Percentiles rank a stretch among this genome's conserved stretches.
phyloP scores from a whole-genome alignment of 2,113 vertebrate genomes.

The Alethe castanea region DNA sequence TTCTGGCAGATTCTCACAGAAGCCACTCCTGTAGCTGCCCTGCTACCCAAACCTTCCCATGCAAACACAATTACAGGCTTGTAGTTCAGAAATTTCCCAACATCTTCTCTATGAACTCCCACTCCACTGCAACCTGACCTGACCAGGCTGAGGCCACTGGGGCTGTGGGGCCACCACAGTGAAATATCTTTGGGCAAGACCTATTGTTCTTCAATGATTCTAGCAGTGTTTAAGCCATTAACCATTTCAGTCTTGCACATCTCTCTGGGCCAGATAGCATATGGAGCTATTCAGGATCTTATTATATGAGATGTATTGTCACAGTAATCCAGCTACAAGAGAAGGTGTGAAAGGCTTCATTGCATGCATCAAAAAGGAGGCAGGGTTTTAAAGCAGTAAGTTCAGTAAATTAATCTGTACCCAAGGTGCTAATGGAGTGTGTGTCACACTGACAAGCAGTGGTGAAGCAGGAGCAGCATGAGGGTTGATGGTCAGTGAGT shows the following conservation, averaged over 20 bases:
- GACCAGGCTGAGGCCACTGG: background rate
- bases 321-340: background rate
- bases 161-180: background rate
- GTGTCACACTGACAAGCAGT: background rate
- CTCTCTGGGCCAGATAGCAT: accelerated
- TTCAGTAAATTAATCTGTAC: background rate
- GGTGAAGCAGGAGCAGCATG: background rate
- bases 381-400: background rate
- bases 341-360: background rate
- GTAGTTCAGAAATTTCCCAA: background rate
- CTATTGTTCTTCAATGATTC: background rate
- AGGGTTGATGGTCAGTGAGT: background rate
- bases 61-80: background rate
- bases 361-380: background rate
- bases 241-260: background rate
- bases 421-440: accelerated
- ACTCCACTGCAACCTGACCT: accelerated
- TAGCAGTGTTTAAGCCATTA: background rate
- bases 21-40: background rate
- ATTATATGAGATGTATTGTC: background rate
- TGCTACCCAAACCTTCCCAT: background rate
- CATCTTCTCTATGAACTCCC: background rate
- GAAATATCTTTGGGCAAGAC: background rate
- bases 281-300: background rate
- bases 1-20: background rate